phyloP scores from a whole-genome alignment of 2,113 vertebrate species.

The Polyodon spathula region DNA sequence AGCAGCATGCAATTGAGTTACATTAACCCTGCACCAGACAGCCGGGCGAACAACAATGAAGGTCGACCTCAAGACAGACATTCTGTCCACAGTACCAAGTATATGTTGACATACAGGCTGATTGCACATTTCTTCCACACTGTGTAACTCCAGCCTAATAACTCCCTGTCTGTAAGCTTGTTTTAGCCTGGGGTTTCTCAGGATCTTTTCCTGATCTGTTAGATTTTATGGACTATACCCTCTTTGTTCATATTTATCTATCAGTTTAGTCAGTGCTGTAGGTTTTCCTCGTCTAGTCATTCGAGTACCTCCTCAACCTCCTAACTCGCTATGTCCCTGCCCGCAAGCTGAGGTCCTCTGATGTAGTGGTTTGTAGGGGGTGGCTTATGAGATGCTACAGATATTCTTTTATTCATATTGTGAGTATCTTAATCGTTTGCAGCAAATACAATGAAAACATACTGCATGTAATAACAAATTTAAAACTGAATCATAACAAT shows the following conservation, averaged over 20 bases:
- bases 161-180: slow-evolving; percentile 18
- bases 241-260: no score
- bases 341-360: slow-evolving; percentile 11
- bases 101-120: slow-evolving; percentile 17
- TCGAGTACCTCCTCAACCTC: no score
- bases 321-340: slow-evolving; percentile 17
- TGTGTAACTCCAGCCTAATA: slow-evolving; percentile 14
- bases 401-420: no score
- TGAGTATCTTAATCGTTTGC: no score
- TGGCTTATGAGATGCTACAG: no score
- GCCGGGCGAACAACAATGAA: slow-evolving; percentile 20
- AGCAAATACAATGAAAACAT: no score
- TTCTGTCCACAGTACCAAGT: slow-evolving; percentile 20
- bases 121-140: slow-evolving; percentile 19
- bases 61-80: slow-evolving; percentile 18
- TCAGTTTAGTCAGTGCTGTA: no score
- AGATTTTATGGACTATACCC: no score
- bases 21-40: slow-evolving; percentile 16
- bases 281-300: no score
- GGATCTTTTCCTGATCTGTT: slow-evolving; percentile 7
- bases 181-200: neutral
- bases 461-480: no score
- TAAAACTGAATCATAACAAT: no score
- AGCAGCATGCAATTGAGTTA: neutral
- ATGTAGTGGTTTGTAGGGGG: no score